Percentiles rank a stretch among this genome's conserved stretches.
These are phyloP conservation scores for Planococcus citri DNA, from an alignment of 1,140 invertebrate genomes.

Conservation along the genomic window DNA sequence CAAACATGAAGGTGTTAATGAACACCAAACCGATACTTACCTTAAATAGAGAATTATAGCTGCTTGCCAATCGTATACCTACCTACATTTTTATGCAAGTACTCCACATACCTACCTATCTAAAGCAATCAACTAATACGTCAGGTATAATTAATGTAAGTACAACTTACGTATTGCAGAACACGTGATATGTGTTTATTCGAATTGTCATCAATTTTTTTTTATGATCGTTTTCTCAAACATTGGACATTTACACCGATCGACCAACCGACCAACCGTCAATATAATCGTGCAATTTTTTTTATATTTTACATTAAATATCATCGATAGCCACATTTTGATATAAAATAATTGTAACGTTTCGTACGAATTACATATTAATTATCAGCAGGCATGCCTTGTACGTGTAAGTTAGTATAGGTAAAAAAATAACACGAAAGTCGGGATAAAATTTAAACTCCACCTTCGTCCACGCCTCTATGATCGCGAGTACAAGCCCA, in stretches of 20 bases:
- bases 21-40: too few species aligned
- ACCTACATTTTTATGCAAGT: too few species aligned
- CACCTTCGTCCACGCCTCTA: conserved; percentile 5
- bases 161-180: neutral
- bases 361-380: neutral
- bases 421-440: neutral
- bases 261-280: too few species aligned
- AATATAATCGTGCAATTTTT: too few species aligned
- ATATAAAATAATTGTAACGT: neutral
- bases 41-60: too few species aligned
- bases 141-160: neutral
- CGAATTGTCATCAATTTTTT: neutral
- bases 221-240: neutral
- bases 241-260: neutral
- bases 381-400: neutral
- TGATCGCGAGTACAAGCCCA: neutral
- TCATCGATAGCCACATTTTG: neutral
- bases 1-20: too few species aligned
- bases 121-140: neutral
- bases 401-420: neutral
- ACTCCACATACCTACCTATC: too few species aligned
- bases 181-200: neutral
- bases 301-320: too few species aligned
- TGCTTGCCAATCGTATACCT: too few species aligned
- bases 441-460: conserved; percentile 1